These are phyloP conservation scores for Eudemis profundana DNA, from an alignment of 2,888 invertebrate genomes.

Conservation along the genomic window DNA sequence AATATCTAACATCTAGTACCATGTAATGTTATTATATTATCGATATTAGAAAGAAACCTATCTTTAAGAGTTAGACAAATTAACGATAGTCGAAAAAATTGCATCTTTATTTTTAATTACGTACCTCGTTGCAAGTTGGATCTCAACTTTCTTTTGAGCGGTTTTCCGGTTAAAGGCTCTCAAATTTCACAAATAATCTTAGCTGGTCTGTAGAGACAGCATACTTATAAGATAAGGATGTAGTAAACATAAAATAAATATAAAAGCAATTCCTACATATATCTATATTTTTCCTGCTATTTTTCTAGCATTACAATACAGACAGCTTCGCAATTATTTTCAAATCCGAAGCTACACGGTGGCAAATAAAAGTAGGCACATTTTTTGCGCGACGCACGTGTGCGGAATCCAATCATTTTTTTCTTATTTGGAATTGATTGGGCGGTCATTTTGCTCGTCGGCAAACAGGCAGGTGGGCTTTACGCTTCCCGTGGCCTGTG, in stretches of 20 bases:
- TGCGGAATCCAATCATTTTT: constrained; percentile 78
- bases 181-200: too few relatives aligned
- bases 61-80: too few relatives aligned
- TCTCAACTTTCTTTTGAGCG: too few relatives aligned
- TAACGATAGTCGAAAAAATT: too few relatives aligned
- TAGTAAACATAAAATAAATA: neutral
- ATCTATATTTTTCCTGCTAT: constrained; percentile 1
- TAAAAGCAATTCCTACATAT: neutral
- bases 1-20: too few relatives aligned
- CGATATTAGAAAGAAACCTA: too few relatives aligned
- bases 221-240: too few relatives aligned
- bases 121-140: too few relatives aligned
- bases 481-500: constrained; percentile 59
- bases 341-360: constrained; percentile 20
- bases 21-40: too few relatives aligned
- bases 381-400: constrained; percentile 71
- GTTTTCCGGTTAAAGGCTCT: too few relatives aligned
- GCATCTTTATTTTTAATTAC: too few relatives aligned
- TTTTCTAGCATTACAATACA: constrained; percentile 4
- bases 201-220: too few relatives aligned
- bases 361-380: constrained; percentile 44
- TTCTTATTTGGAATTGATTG: constrained; percentile 80
- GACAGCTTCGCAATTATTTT: constrained; percentile 32
- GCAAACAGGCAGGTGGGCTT: constrained; percentile 72
- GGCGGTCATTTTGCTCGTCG: constrained; percentile 70